These are phyloP conservation scores for Netelia melanura DNA, from an alignment of 2,888 invertebrate genomes.

Conservation along the genomic window DNA sequence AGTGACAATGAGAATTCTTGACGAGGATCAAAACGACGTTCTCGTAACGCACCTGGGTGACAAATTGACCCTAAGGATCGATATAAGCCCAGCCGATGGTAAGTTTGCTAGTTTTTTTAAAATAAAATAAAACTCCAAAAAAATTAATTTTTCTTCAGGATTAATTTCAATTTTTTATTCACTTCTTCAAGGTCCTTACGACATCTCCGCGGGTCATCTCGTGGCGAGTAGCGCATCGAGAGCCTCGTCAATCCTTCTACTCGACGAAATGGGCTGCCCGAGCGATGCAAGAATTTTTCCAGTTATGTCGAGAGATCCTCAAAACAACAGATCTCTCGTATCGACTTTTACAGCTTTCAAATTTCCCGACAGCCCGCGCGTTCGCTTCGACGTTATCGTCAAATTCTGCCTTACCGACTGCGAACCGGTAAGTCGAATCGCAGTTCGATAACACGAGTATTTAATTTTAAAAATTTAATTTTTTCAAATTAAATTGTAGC, in stretches of 20 bases:
- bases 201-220: conserved; percentile 92
- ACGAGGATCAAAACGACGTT: conserved; percentile 86
- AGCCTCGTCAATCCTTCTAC: conserved; percentile 90
- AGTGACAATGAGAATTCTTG: conserved; percentile 87
- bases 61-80: conserved; percentile 88
- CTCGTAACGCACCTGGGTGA: conserved; percentile 90
- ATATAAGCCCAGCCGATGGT: conserved; percentile 87
- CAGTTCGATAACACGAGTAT: no score
- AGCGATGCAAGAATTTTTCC: conserved; percentile 89
- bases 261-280: conserved; percentile 93
- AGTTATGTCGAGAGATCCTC: conserved; percentile 83
- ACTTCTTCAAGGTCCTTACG: conserved; percentile 84
- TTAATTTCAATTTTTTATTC: background rate
- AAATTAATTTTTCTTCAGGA: background rate
- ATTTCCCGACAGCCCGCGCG: conserved; percentile 93
- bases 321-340: conserved; percentile 84
- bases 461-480: no score
- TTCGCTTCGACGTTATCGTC: conserved; percentile 93
- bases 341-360: conserved; percentile 94
- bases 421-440: conserved; percentile 85
- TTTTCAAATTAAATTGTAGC: no score
- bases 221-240: conserved; percentile 92
- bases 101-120: conserved; percentile 64
- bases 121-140: background rate
- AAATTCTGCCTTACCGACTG: conserved; percentile 92